These are phyloP conservation scores for Tipula unca DNA, from an alignment of 2,888 invertebrate species.

Conservation along the genomic window DNA sequence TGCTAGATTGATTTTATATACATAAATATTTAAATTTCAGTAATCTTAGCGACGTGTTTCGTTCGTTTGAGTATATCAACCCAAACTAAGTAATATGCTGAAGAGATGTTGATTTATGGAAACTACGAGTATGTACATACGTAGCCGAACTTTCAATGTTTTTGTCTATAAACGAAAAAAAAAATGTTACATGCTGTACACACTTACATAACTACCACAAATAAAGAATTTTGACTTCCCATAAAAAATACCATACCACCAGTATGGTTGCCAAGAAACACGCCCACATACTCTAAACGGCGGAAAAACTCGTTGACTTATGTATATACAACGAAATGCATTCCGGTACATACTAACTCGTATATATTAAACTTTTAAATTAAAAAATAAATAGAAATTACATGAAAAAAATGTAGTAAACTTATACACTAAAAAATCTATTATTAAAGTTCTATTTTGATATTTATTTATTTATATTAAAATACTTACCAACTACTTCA, in stretches of 20 bases:
- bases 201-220: too few relatives aligned
- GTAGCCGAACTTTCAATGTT: too few relatives aligned
- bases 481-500: conserved; percentile 65
- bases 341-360: background rate
- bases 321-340: background rate
- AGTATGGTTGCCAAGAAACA: background rate
- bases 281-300: background rate
- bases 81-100: too few relatives aligned
- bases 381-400: background rate
- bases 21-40: too few relatives aligned
- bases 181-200: too few relatives aligned
- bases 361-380: background rate
- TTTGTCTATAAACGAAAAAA: too few relatives aligned
- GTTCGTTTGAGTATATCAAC: too few relatives aligned
- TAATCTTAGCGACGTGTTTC: too few relatives aligned
- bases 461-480: background rate
- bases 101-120: too few relatives aligned
- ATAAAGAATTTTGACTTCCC: too few relatives aligned
- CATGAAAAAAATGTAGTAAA: background rate
- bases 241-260: background rate
- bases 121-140: too few relatives aligned
- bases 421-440: background rate
- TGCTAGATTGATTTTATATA: too few relatives aligned
- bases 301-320: background rate
- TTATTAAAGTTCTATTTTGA: background rate